Evolutionary conservation across 2,888 invertebrate species (phyloP), one percentile per base, ranked within the genome.

Genomic region (Endomychus coccineus): DNA sequence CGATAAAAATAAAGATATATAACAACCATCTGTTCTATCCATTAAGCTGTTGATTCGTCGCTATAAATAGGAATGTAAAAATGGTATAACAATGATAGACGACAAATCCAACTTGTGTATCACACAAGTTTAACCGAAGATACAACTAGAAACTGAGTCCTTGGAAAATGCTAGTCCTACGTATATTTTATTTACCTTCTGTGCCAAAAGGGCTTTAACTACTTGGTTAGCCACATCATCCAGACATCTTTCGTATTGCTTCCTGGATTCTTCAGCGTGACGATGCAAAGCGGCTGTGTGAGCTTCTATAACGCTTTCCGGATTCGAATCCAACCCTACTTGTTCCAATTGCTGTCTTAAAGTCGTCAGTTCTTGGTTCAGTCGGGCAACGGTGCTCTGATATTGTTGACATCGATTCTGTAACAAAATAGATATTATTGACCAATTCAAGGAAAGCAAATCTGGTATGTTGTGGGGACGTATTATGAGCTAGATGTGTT

Each of bases 161-260:
- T n/a, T n/a, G n/a, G n/a, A n/a, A n/a, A n/a, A n/a, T n/a, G n/a
- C n/a, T n/a, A n/a, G n/a, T n/a, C n/a, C n/a, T n/a, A n/a, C n/a
- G n/a, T n/a, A n/a, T n/a, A n/a, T n/a, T n/a, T n/a, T n/a, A 34
- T 36, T 51, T 62, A 86, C 86, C 79, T 87, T 88, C 71, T 88
- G 88, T 30, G 83, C 81, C 49, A 88, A 75, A 45, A 88, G 71
- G 31, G 87, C 87, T 51, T 83, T 78, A 39, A 88, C 84, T 48
- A 85, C 83, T 61, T 83, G 83, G 64, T 83, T 83, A 42, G 84
- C 87, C 45, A 88, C 83, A 67, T 88, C 82, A 68, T 88, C 83
- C 55, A 87, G 67, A 63, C 86, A 75, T 54, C 78, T 69, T 68
- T 87, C 84, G 66, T 87, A 87, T 55, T 86, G 84, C 44, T 78